These are phyloP conservation scores for Epicampocera succincta DNA, from an alignment of 2,888 invertebrate genomes.

Conservation along the genomic window DNA sequence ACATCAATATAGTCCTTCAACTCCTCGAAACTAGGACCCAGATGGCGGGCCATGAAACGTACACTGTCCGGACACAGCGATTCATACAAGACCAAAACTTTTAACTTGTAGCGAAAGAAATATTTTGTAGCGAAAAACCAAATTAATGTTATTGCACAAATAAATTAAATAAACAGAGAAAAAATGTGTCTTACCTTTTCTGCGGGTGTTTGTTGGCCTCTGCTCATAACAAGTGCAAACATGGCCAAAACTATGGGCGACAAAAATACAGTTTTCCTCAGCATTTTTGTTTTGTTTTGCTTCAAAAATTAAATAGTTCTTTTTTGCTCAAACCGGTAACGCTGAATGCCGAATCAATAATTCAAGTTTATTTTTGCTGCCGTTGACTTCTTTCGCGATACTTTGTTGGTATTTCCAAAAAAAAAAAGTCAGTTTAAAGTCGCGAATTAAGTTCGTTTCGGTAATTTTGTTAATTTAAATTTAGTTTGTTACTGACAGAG, in stretches of 20 bases:
- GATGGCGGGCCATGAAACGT: slow-evolving; percentile 83
- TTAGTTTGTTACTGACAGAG: too few relatives aligned
- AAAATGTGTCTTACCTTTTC: slow-evolving; percentile 39
- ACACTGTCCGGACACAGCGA: slow-evolving; percentile 85
- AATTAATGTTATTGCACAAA: background rate
- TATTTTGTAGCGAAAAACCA: background rate
- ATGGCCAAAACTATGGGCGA: slow-evolving; percentile 8
- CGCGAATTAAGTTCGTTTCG: slow-evolving; percentile 23
- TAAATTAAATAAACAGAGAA: background rate
- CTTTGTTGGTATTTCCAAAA: background rate
- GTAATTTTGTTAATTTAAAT: slow-evolving; percentile 23
- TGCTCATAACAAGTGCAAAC: slow-evolving; percentile 11
- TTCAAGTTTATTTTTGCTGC: background rate
- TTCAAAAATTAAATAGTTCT: slow-evolving; percentile 1
- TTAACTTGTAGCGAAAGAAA: too few relatives aligned
- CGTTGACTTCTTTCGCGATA: background rate
- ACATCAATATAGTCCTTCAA: slow-evolving; percentile 83
- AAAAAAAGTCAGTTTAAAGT: background rate
- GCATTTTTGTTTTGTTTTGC: slow-evolving; percentile 10
- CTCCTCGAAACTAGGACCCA: slow-evolving; percentile 82
- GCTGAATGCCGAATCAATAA: background rate
- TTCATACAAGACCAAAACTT: slow-evolving; percentile 84
- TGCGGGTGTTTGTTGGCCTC: slow-evolving; percentile 32
- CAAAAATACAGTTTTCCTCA: slow-evolving; percentile 21
- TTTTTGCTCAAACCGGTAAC: slow-evolving; percentile 16